Evolutionary conservation across 2,888 invertebrate genomes (phyloP), one percentile per base, ranked within the genome.

Genomic region (Acanthoscelides obtectus): DNA sequence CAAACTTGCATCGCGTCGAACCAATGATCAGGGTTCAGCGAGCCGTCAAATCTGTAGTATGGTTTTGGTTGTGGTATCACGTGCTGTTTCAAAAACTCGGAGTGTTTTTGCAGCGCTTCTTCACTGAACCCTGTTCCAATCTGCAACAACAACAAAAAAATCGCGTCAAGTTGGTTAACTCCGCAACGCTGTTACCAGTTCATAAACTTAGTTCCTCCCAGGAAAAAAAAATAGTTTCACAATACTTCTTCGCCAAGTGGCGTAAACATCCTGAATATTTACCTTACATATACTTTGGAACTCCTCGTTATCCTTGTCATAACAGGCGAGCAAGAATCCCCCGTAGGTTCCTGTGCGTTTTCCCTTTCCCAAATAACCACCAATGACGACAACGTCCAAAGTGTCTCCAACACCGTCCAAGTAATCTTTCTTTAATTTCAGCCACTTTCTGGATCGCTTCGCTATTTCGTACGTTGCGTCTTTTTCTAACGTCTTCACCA

Each of bases 381-480:
- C 99, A 74, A 99, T 92, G 0, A 98, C 97, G 0, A 98, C 97
- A 68, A 95, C 90, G 87, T 99, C 99, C 63, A 99, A 86, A 0
- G 98, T 98, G 87, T 99, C 99, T 0, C 99, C 99, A 8, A 96
- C 93, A 64, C 97, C 97, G 25, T 98, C 96, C 76, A 99, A 87
- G 87, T 99, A 99, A 88, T 99, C 99, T 83, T 99, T 99, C 85
- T 99, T 99, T 71, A 99, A 86, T 89, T 98, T 98, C 64, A 98
- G 87, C 98, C 98, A 98, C 85, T 97, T 97, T 76, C 92, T 90
- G 0, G 96, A 96, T 64, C 99, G 88, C 79, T 97, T 94, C 0
- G 99, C 98, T 79, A 99, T 99, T 88, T 99, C 99, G 86, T 99
- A 99, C 0, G 94, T 93, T 0, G 99, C 96, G 80, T 94, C 93